phyloP scores from a whole-genome alignment of 1,140 invertebrate species.

The Ceratina calcarata region DNA sequence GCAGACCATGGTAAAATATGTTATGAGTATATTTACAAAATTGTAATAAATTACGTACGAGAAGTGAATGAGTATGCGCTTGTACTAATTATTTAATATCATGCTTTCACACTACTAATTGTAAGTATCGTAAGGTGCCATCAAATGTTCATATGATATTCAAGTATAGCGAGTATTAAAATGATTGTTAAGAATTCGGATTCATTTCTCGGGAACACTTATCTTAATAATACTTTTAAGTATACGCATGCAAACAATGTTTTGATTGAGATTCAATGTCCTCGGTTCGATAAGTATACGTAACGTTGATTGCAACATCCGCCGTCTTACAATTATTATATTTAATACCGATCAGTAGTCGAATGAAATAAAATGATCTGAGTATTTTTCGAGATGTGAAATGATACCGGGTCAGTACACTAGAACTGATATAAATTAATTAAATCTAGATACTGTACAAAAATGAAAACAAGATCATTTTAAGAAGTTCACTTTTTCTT shows the following conservation, averaged over 20 bases:
- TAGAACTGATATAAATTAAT: not conserved
- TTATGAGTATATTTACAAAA: slow-evolving; percentile 55
- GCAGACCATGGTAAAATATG: slow-evolving; percentile 8
- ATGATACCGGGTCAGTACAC: not conserved
- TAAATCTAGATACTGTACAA: slow-evolving; percentile 24
- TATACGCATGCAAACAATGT: slow-evolving; percentile 24
- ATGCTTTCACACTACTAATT: slow-evolving; percentile 12
- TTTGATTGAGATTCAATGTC: slow-evolving; percentile 40
- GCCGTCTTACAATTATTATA: too few relatives aligned
- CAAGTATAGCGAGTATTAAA: not conserved
- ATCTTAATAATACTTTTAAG: too few relatives aligned
- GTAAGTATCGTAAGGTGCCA: not conserved
- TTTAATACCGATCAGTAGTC: too few relatives aligned
- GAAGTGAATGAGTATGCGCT: slow-evolving; percentile 22
- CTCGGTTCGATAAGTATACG: not conserved
- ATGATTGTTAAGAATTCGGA: slow-evolving; percentile 4
- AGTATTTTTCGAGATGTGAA: not conserved
- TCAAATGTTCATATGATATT: not conserved
- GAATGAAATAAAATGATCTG: not conserved
- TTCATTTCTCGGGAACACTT: not conserved
- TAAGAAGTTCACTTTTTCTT: slow-evolving; percentile 63
- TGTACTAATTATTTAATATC: slow-evolving; percentile 7
- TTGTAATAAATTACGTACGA: slow-evolving; percentile 48
- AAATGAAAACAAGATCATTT: not conserved
- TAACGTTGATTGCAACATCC: not conserved